phyloP scores from a whole-genome alignment of 2,113 vertebrate genomes.

The Casuarius casuarius region DNA sequence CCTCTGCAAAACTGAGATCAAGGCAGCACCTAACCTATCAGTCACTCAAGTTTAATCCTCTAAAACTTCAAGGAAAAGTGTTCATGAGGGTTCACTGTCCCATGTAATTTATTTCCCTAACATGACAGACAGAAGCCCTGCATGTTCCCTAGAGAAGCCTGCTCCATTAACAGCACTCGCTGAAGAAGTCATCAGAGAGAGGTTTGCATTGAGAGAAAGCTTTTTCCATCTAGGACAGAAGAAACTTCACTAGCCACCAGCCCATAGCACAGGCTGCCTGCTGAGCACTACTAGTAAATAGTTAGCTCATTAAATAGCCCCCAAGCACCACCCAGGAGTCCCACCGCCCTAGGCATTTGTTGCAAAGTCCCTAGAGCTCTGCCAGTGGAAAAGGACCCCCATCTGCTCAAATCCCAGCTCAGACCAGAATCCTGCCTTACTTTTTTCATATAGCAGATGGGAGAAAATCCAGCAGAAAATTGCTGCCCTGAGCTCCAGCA shows the following conservation, averaged over 20 bases:
- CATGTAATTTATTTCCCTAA: not conserved
- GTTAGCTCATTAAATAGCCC: not conserved
- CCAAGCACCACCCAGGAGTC: not conserved
- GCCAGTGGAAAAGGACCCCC: not conserved
- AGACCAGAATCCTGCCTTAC: not conserved
- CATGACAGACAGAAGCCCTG: not conserved
- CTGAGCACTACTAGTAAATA: not conserved
- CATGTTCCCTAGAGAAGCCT: rapidly evolving
- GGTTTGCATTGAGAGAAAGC: not conserved
- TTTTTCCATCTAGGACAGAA: not conserved
- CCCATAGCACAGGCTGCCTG: not conserved
- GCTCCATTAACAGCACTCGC: not conserved
- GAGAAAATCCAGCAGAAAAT: not conserved
- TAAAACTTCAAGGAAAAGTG: not conserved
- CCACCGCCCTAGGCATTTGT: too few species aligned
- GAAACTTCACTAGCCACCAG: not conserved
- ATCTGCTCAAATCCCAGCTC: not conserved
- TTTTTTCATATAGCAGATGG: not conserved
- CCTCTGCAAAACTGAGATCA: not conserved
- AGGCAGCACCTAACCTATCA: not conserved
- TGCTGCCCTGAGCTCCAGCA: not conserved
- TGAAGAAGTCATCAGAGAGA: not conserved
- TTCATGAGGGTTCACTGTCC: not conserved
- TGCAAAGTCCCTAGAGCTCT: not conserved
- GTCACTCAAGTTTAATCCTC: not conserved